Evolutionary conservation across 1,140 invertebrate species (phyloP), one percentile per base, ranked within the genome.

Genomic region (Drosophila micromelanica): DNA sequence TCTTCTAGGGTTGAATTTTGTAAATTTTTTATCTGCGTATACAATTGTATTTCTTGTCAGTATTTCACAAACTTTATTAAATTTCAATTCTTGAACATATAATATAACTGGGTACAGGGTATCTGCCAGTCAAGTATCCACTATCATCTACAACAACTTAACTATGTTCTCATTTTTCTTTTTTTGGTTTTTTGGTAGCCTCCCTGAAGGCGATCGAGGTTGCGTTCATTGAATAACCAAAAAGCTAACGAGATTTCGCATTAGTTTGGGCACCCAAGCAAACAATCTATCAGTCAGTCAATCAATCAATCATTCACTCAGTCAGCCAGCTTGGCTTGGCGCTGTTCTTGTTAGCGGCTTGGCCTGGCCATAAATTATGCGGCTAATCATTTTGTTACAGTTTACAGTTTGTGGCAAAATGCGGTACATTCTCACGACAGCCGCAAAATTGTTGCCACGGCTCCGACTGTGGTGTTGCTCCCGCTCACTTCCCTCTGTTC

Each of bases 341-440:
- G n/a, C 42, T 69, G 73, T 74, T 78, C 82, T 78, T 78, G 70
- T 75, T 59, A 68, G 54, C 63, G 75, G 69, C 64, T 81, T 69
- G 15, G 55, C 74, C 55, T 56, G 75, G 60, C 78, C 82, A 86
- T 86, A 86, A 87, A 86, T 87, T 76, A 87, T 76, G 72, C 76
- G 45, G 78, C 82, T 87, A 86, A 86, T 87, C 82, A 82, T 78
- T 86, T 82, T 79, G 82, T 82, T 87, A 87, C 84, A 89, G 84
- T 87, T 87, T 72, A 57, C 45, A 51, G 61, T 59, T 52, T 56
- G 60, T 37, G 60, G 68, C 68, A 4, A 4, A 65, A 49, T n/a
- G 46, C 32, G 73, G 35, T 52, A 62, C 38, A 65, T 86, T 86
- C 75, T 82, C 78, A 87, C 75, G 82, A 80, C 45, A 65, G 45